Evolutionary conservation across 2,113 vertebrate genomes (phyloP).

Genomic region (Thomomys bottae): DNA sequence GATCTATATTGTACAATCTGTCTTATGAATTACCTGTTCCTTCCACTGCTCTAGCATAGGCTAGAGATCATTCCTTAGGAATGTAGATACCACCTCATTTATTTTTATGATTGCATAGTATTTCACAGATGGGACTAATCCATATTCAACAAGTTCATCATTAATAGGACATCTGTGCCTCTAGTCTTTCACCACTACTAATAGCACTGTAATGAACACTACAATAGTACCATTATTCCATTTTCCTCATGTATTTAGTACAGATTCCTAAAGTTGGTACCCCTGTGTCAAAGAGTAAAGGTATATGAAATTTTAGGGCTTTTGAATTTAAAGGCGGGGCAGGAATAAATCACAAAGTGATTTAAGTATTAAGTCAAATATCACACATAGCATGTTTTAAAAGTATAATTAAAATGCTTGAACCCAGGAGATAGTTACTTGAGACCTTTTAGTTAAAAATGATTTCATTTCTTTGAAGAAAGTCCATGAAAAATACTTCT

Average conservation of each 20-base stretch:
- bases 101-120: constrained; percentile 13
- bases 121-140: not conserved
- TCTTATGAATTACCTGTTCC: not conserved
- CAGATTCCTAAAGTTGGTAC: constrained; percentile 22
- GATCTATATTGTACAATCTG: not conserved
- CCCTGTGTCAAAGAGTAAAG: not conserved
- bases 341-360: not conserved
- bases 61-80: not conserved
- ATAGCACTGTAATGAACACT: not conserved
- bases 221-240: not conserved
- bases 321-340: not conserved
- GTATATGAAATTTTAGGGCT: constrained; percentile 4
- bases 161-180: not conserved
- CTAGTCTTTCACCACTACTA: not conserved
- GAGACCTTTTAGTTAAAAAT: constrained; percentile 28
- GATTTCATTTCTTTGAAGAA: constrained; percentile 39
- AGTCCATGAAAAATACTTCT: not conserved
- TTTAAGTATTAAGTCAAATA: constrained; percentile 35
- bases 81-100: not conserved
- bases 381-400: not conserved
- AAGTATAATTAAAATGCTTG: constrained; percentile 42
- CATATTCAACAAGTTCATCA: not conserved
- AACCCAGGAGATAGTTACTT: constrained; percentile 11
- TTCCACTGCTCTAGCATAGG: not conserved
- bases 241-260: constrained; percentile 8